A percentile compares a stretch with the other conserved stretches of the same genome.
These are phyloP conservation scores for Nymphalis urticae DNA, from an alignment of 2,888 invertebrate genomes.

Conservation along the genomic window DNA sequence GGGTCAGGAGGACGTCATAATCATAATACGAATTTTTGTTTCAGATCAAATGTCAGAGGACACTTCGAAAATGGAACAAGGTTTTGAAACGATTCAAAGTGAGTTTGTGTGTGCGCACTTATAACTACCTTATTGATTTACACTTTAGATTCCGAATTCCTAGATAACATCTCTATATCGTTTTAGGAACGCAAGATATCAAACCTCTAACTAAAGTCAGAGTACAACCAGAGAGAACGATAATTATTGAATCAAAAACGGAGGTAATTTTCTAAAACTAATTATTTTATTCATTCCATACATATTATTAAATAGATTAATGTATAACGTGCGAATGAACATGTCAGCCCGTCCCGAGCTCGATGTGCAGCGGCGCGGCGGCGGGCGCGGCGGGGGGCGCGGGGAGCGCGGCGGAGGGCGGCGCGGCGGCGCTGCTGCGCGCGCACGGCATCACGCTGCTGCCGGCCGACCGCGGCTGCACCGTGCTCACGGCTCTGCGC, in stretches of 20 bases:
- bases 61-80: slow-evolving; percentile 28
- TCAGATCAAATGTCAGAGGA: slow-evolving; percentile 33
- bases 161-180: neutral
- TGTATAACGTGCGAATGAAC: no score
- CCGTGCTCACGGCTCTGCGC: slow-evolving; percentile 90
- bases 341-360: slow-evolving; percentile 6
- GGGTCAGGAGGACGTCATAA: no score
- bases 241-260: slow-evolving; percentile 37
- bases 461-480: slow-evolving; percentile 86
- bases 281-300: neutral
- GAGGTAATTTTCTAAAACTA: slow-evolving; percentile 37
- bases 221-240: slow-evolving; percentile 34
- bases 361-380: neutral
- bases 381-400: slow-evolving; percentile 9
- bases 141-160: neutral
- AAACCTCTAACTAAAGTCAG: slow-evolving; percentile 35
- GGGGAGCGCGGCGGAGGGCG: slow-evolving; percentile 47
- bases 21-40: slow-evolving; percentile 15
- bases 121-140: neutral
- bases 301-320: neutral
- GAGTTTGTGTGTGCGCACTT: slow-evolving; percentile 18
- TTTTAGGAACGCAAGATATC: slow-evolving; percentile 41
- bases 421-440: slow-evolving; percentile 85
- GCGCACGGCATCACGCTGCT: slow-evolving; percentile 94
- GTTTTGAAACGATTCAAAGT: slow-evolving; percentile 47